A percentile compares a stretch with the other conserved stretches of the same genome.
Evolutionary conservation across 2,888 invertebrate species (phyloP).

Genomic region (Himalopsyche japonica): DNA sequence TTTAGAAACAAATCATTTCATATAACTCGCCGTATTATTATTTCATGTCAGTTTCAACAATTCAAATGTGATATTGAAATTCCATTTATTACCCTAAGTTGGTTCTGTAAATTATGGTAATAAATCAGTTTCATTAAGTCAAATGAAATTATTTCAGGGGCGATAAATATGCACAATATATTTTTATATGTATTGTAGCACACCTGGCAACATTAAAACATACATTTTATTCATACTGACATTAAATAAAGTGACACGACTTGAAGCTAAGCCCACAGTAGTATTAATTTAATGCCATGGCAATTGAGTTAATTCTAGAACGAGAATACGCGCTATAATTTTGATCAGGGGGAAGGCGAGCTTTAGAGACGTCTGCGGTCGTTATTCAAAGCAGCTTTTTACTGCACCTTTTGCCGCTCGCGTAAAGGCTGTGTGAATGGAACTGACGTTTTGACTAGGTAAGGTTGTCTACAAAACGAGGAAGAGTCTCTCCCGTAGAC

Average conservation of each 20-base stretch:
- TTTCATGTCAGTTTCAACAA: too few species aligned
- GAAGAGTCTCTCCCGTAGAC: neutral
- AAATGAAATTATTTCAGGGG: too few species aligned
- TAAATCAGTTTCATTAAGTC: too few species aligned
- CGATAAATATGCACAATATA: too few species aligned
- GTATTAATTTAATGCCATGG: neutral
- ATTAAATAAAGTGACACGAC: neutral
- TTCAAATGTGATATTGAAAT: too few species aligned
- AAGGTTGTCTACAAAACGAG: neutral
- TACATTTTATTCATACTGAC: neutral
- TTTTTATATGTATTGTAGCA: too few species aligned
- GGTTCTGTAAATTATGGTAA: too few species aligned
- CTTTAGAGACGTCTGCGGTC: neutral
- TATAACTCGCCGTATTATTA: too few species aligned
- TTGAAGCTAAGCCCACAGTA: neutral
- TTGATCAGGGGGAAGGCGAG: neutral
- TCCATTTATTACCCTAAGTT: too few species aligned
- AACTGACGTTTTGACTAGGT: neutral
- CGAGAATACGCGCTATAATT: neutral
- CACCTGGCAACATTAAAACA: too few species aligned
- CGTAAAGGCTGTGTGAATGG: neutral
- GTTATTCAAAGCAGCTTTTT: neutral
- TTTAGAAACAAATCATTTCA: too few species aligned
- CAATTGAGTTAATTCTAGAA: neutral
- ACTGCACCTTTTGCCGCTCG: neutral